A percentile compares a stretch with the other conserved stretches of the same genome.
Conservation (phyloP, 2,888 invertebrate species). For the Hipparchia semele region DNA sequence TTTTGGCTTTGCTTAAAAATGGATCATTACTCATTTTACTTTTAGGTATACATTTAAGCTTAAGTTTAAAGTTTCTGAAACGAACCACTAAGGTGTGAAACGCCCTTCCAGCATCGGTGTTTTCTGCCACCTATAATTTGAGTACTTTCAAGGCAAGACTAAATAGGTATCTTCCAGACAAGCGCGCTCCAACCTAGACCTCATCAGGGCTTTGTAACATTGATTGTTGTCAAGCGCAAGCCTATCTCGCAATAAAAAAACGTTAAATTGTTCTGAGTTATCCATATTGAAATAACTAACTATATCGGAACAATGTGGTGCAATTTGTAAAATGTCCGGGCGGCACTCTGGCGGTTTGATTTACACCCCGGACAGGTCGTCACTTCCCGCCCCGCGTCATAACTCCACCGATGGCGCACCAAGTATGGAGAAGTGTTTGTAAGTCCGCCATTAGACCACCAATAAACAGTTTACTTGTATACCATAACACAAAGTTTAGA, state of each 20-base stretch:
- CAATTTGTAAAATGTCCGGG: conserved; percentile 43
- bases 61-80: too few relatives aligned
- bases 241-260: not conserved
- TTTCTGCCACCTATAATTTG: too few relatives aligned
- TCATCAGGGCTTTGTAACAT: too few relatives aligned
- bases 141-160: too few relatives aligned
- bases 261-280: not conserved
- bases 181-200: too few relatives aligned
- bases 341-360: conserved; percentile 54
- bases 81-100: too few relatives aligned
- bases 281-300: conserved; percentile 4
- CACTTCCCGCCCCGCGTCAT: conserved; percentile 74
- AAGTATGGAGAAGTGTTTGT: conserved; percentile 15
- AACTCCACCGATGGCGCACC: conserved; percentile 49
- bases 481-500: too few relatives aligned
- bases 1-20: not conserved
- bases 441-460: not conserved
- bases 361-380: conserved; percentile 67
- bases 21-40: not conserved
- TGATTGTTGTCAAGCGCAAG: too few relatives aligned
- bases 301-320: conserved; percentile 33
- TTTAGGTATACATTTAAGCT: too few relatives aligned
- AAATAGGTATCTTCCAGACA: too few relatives aligned
- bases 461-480: too few relatives aligned
- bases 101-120: too few relatives aligned